Evolutionary conservation across 2,113 vertebrate species (phyloP).

Genomic region (Hoplias malabaricus): DNA sequence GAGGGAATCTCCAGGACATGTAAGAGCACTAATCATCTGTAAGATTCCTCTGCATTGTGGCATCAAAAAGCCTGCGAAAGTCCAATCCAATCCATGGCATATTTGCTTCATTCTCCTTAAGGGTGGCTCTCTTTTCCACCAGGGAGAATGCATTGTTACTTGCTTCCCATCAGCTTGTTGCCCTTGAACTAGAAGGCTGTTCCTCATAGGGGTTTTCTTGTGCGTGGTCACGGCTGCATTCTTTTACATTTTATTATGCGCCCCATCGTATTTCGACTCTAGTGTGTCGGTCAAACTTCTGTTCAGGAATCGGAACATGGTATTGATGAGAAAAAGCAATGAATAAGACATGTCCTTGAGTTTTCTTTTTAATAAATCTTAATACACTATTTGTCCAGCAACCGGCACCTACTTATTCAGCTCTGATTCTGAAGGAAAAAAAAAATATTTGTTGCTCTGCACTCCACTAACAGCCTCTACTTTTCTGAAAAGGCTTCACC

Average conservation of each 20-base stretch:
- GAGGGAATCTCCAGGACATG: neutral
- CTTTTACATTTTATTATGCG: constrained; percentile 46
- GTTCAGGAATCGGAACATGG: constrained; percentile 4
- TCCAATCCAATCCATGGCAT: constrained; percentile 50
- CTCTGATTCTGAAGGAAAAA: too few species aligned
- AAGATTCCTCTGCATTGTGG: constrained; percentile 16
- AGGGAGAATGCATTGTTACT: constrained; percentile 50
- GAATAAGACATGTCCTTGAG: constrained; percentile 5
- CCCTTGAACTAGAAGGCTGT: constrained; percentile 64
- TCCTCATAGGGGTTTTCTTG: constrained; percentile 50
- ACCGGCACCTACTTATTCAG: too few species aligned
- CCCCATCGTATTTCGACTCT: constrained; percentile 40
- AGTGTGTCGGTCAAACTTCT: constrained; percentile 1
- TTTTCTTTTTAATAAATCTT: too few species aligned
- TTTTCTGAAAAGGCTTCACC: too few species aligned
- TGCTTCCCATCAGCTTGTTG: constrained; percentile 45
- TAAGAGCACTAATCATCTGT: constrained; percentile 26
- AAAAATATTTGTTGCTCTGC: too few species aligned
- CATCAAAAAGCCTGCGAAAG: constrained; percentile 19
- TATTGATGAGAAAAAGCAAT: neutral
- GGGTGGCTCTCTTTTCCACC: constrained; percentile 38
- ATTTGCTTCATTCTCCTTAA: constrained; percentile 37
- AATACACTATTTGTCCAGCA: too few species aligned
- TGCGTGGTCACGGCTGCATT: neutral
- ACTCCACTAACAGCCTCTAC: too few species aligned